phyloP scores from a whole-genome alignment of 2,888 invertebrate species.

The Epistrophe grossulariae region DNA sequence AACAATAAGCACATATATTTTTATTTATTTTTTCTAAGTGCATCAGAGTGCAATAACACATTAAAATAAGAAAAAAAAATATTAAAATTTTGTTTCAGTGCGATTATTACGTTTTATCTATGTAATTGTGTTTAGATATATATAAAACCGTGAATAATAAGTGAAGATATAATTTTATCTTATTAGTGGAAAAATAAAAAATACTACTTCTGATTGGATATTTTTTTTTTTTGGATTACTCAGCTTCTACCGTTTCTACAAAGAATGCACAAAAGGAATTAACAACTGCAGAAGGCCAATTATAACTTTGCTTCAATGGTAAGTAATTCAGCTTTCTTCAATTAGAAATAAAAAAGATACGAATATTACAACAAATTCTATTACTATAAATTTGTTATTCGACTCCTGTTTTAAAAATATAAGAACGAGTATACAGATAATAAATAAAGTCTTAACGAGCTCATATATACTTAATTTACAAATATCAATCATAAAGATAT shows the following conservation, averaged over 20 bases:
- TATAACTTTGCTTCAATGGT: slow-evolving; percentile 56
- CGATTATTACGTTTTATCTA: slow-evolving; percentile 10
- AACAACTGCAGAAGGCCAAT: slow-evolving; percentile 17
- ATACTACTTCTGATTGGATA: slow-evolving; percentile 50
- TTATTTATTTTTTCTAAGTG: slow-evolving; percentile 5
- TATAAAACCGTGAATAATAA: slow-evolving; percentile 36
- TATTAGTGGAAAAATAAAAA: slow-evolving; percentile 21
- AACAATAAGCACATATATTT: slow-evolving; percentile 5
- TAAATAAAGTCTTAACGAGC: slow-evolving; percentile 43
- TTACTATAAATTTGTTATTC: not conserved
- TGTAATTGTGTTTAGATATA: slow-evolving; percentile 10
- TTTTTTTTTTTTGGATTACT: slow-evolving; percentile 60
- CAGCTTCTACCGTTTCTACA: slow-evolving; percentile 9
- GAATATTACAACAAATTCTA: slow-evolving; percentile 47
- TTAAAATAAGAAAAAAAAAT: not conserved
- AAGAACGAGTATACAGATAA: slow-evolving; percentile 11
- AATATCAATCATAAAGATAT: slow-evolving; percentile 25
- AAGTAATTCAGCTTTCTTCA: slow-evolving; percentile 27
- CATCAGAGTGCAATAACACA: slow-evolving; percentile 37
- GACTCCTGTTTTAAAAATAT: not conserved
- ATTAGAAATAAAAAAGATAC: slow-evolving; percentile 40
- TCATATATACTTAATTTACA: not conserved
- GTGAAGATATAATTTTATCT: slow-evolving; percentile 34
- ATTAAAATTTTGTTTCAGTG: not conserved
- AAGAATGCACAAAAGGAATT: slow-evolving; percentile 56